Evolutionary conservation across 2,113 vertebrate genomes (phyloP).

Genomic region (Gymnorhina tibicen): DNA sequence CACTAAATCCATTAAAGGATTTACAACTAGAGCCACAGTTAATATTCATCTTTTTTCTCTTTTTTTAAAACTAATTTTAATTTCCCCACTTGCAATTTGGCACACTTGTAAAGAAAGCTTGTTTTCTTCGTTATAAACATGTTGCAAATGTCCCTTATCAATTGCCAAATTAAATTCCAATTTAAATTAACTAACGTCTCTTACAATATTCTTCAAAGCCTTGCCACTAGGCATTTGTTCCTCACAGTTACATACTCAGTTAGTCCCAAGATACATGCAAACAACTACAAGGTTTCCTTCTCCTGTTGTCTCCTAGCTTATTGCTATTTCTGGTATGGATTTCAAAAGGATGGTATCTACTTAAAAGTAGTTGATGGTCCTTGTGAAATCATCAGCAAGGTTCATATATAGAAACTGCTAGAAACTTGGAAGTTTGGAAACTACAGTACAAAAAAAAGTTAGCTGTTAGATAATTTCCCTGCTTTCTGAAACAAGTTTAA

Average conservation of each 20-base stretch:
- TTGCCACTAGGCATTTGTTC: background rate
- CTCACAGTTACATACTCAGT: background rate
- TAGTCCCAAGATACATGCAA: background rate
- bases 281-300: background rate
- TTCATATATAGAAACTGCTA: background rate
- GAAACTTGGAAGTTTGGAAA: background rate
- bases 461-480: background rate
- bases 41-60: background rate
- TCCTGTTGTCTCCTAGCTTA: background rate
- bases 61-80: background rate
- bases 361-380: background rate
- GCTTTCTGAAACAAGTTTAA: background rate
- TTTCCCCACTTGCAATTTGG: background rate
- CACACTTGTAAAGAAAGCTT: background rate
- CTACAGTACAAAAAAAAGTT: background rate
- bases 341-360: background rate
- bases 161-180: conserved; percentile 22
- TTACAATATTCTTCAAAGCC: background rate
- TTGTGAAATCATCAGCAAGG: background rate
- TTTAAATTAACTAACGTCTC: background rate
- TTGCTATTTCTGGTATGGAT: background rate
- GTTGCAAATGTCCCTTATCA: background rate
- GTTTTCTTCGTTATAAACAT: background rate
- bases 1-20: background rate
- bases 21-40: background rate